Conservation (phyloP, 2,888 invertebrate species). For the Muschampia plurimacula region DNA sequence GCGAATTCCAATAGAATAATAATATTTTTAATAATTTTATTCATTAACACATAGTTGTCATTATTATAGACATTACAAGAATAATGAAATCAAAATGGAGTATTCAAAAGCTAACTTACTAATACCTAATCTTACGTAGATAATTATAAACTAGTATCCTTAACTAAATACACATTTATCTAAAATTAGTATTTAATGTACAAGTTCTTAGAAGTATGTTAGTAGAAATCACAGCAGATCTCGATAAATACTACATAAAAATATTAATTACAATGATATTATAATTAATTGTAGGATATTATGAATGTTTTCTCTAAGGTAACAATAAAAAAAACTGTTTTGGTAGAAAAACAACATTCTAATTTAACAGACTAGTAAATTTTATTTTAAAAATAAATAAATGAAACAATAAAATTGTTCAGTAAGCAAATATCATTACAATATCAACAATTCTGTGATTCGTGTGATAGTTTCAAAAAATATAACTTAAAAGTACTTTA, state of each 20-base stretch:
- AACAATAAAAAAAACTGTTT: slow-evolving; percentile 34
- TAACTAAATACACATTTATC: slow-evolving; percentile 45
- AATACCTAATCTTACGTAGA: background rate
- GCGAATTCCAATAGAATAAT: background rate
- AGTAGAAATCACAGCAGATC: slow-evolving; percentile 78
- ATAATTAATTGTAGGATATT: slow-evolving; percentile 24
- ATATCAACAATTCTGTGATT: slow-evolving; percentile 13
- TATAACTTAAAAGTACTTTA: background rate
- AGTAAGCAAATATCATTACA: slow-evolving; percentile 39
- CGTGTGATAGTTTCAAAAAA: background rate
- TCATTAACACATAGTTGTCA: slow-evolving; percentile 13
- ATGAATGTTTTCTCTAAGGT: slow-evolving; percentile 30
- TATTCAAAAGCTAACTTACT: slow-evolving; percentile 12
- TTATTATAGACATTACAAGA: slow-evolving; percentile 10
- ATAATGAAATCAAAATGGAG: slow-evolving; percentile 22
- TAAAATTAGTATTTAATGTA: slow-evolving; percentile 47
- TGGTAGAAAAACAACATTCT: slow-evolving; percentile 42
- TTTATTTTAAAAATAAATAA: slow-evolving; percentile 53
- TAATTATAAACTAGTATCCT: background rate
- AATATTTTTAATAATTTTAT: background rate
- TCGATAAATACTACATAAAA: slow-evolving; percentile 55
- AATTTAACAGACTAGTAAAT: slow-evolving; percentile 59
- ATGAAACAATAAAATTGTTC: slow-evolving; percentile 56
- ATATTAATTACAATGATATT: slow-evolving; percentile 44
- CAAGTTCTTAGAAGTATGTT: slow-evolving; percentile 54